These are phyloP conservation scores for Epicauta chinensis DNA, from an alignment of 1,140 invertebrate species.

Conservation along the genomic window DNA sequence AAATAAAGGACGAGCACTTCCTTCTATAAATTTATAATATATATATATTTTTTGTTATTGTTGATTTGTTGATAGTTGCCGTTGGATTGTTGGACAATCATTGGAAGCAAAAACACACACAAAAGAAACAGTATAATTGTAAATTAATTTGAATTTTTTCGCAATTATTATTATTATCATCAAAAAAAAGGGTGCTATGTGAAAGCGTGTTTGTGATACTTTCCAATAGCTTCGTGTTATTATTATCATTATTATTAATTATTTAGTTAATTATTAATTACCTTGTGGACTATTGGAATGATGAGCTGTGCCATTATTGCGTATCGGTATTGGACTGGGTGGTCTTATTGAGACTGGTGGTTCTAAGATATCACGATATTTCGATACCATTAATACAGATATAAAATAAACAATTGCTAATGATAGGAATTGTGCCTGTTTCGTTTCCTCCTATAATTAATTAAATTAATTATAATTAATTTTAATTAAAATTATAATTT, in stretches of 20 bases:
- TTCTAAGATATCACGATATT: conserved; percentile 97
- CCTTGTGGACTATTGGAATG: conserved; percentile 56
- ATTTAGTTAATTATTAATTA: conserved; percentile 34
- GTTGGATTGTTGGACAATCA: too few relatives aligned
- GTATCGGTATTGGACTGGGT: conserved; percentile 47
- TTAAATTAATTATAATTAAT: conserved; percentile 3
- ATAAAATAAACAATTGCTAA: conserved; percentile 99
- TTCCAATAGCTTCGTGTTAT: background rate
- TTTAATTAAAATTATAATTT: conserved; percentile 3
- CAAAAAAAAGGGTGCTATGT: background rate
- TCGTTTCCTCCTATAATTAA: conserved; percentile 87
- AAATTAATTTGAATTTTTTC: too few relatives aligned
- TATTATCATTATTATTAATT: background rate
- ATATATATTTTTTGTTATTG: too few relatives aligned
- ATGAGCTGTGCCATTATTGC: conserved; percentile 50
- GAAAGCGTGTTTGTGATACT: conserved; percentile 9
- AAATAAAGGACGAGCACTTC: conserved; percentile 65
- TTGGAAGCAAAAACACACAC: background rate
- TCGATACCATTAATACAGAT: conserved; percentile 99
- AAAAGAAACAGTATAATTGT: conserved; percentile 4
- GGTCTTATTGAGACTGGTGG: conserved; percentile 58
- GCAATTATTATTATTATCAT: too few relatives aligned
- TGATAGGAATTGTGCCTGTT: conserved; percentile 98
- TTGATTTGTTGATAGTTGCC: too few relatives aligned
- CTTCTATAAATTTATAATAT: conserved; percentile 31